Percentiles rank a stretch among this genome's conserved stretches.
phyloP scores from a whole-genome alignment of 2,113 vertebrate species.

The Amazona vittata region DNA sequence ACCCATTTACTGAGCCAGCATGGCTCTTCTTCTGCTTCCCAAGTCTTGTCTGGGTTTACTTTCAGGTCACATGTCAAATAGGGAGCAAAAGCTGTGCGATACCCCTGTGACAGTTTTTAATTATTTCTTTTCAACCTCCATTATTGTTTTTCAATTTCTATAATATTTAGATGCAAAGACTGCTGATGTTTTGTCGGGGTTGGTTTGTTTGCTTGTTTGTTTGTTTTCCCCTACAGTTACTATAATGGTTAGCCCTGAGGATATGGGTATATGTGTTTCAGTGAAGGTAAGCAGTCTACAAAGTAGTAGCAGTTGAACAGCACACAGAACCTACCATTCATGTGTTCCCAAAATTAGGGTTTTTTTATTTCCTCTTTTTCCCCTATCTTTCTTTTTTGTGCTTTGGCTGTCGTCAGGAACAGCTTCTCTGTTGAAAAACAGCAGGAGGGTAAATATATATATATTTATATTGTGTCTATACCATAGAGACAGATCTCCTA shows the following conservation, averaged over 20 bases:
- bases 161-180: neutral
- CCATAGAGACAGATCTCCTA: neutral
- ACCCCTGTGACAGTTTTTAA: neutral
- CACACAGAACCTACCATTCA: neutral
- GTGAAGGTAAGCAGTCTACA: neutral
- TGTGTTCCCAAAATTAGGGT: neutral
- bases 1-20: neutral
- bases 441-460: constrained; percentile 10
- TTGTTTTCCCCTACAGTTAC: neutral
- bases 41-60: neutral
- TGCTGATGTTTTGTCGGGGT: neutral
- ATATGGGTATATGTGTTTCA: neutral
- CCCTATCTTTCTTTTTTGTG: neutral
- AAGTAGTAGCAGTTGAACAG: neutral
- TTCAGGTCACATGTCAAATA: neutral
- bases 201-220: neutral
- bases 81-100: neutral
- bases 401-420: neutral
- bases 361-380: neutral
- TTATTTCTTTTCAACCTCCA: neutral
- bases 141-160: neutral
- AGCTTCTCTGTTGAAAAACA: constrained; percentile 15
- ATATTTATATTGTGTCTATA: constrained; percentile 30
- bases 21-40: neutral
- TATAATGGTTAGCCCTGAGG: neutral